Evolutionary conservation across 2,888 invertebrate genomes (phyloP).

Genomic region (Plagiodera versicolora): DNA sequence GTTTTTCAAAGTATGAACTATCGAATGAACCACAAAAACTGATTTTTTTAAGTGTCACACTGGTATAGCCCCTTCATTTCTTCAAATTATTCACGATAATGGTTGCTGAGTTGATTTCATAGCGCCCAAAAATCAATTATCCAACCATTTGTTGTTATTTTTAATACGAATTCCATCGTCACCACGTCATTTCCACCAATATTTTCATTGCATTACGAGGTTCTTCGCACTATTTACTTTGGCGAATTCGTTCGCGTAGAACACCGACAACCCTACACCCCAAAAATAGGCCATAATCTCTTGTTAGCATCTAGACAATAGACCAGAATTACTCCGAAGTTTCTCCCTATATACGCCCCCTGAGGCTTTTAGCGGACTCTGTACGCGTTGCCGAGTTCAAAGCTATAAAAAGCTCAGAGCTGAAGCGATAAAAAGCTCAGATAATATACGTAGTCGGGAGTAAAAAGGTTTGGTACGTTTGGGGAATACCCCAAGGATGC

Average conservation of each 20-base stretch:
- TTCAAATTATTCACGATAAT: too few relatives aligned
- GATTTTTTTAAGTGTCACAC: too few relatives aligned
- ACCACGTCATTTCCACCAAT: background rate
- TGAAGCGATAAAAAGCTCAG: conserved; percentile 23
- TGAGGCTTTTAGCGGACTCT: conserved; percentile 23
- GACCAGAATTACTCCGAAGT: conserved; percentile 34
- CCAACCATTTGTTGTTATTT: too few relatives aligned
- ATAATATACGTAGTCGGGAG: conserved; percentile 14
- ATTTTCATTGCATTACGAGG: conserved; percentile 5
- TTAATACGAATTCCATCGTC: background rate
- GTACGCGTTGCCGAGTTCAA: conserved; percentile 15
- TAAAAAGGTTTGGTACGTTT: background rate
- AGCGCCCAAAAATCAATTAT: too few relatives aligned
- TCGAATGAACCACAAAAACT: too few relatives aligned
- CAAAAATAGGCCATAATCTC: conserved; percentile 31
- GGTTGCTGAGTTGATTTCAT: too few relatives aligned
- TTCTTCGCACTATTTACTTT: conserved; percentile 15
- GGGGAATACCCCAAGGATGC: too few relatives aligned
- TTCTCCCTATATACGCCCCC: conserved; percentile 28
- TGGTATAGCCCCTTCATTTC: too few relatives aligned
- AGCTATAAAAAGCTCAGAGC: conserved; percentile 1
- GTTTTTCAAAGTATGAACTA: too few relatives aligned
- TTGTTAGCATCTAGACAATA: conserved; percentile 36
- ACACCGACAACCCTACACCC: conserved; percentile 21
- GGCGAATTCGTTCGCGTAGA: conserved; percentile 17